A percentile compares a stretch with the other conserved stretches of the same genome.
These are phyloP conservation scores for Mystacornis crossleyi DNA, from an alignment of 2,113 vertebrate genomes.

Conservation along the genomic window DNA sequence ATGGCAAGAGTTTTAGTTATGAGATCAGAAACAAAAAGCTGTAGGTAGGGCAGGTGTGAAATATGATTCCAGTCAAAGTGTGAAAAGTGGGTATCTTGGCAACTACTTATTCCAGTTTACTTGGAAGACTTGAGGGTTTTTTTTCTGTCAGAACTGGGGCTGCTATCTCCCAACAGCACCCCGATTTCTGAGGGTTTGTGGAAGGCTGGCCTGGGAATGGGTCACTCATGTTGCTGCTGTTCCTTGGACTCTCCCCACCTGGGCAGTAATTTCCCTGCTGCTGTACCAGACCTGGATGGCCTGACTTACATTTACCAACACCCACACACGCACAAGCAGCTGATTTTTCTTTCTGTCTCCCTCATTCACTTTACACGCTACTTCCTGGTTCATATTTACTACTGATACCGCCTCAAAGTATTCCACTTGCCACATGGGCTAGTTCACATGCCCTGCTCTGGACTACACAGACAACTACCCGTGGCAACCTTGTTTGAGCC, in stretches of 20 bases:
- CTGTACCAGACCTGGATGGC: neutral
- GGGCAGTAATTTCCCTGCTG: neutral
- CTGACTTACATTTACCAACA: neutral
- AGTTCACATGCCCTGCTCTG: neutral
- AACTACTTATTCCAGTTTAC: neutral
- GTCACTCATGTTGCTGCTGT: neutral
- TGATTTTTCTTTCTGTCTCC: neutral
- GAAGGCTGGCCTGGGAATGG: neutral
- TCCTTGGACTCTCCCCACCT: neutral
- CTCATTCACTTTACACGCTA: neutral
- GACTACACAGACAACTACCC: neutral
- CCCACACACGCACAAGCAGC: neutral
- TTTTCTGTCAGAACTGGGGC: neutral
- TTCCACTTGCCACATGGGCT: neutral
- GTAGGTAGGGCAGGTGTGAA: neutral
- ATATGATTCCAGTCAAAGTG: neutral
- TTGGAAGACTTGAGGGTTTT: rapidly evolving
- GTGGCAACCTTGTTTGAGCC: neutral
- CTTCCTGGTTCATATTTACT: neutral
- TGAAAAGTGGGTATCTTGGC: neutral
- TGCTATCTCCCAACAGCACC: neutral
- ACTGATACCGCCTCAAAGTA: neutral
- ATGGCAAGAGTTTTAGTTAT: neutral
- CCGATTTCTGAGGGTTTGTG: neutral
- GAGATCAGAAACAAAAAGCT: neutral